Evolutionary conservation across 2,888 invertebrate genomes (phyloP).

Genomic region (Lydus trimaculatus): DNA sequence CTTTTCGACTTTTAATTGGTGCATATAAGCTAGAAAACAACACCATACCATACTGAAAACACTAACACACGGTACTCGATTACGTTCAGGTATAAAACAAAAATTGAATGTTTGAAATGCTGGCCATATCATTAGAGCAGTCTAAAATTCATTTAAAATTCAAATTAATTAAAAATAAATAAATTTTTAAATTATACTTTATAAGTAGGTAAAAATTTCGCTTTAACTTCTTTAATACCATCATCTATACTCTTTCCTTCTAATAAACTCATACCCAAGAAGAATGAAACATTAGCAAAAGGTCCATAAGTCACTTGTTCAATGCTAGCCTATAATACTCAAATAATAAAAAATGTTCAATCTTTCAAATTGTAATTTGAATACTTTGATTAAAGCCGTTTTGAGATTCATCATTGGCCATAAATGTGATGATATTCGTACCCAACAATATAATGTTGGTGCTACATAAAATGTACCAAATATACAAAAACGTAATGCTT

Average conservation of each 20-base stretch:
- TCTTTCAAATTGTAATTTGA: conserved; percentile 29
- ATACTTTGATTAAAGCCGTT: conserved; percentile 77
- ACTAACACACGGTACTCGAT: conserved; percentile 70
- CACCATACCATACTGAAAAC: conserved; percentile 73
- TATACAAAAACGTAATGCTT: conserved; percentile 75
- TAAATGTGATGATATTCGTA: conserved; percentile 74
- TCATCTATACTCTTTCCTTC: conserved; percentile 63
- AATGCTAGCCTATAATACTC: conserved; percentile 62
- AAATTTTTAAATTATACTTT: too few species aligned
- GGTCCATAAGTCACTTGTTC: conserved; percentile 71
- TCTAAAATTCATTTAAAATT: not conserved
- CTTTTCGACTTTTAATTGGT: conserved; percentile 58
- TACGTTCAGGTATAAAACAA: conserved; percentile 66
- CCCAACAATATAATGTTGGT: conserved; percentile 81
- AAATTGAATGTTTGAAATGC: conserved; percentile 72
- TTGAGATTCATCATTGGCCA: conserved; percentile 77
- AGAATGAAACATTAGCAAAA: conserved; percentile 66
- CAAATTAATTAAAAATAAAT: too few species aligned
- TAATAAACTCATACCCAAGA: conserved; percentile 67
- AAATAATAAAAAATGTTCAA: too few species aligned
- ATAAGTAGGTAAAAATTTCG: conserved; percentile 67
- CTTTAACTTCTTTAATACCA: conserved; percentile 63
- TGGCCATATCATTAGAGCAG: conserved; percentile 64
- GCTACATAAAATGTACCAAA: conserved; percentile 85
- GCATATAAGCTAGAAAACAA: conserved; percentile 72